phyloP scores from a whole-genome alignment of 2,888 invertebrate species.

The Hedya salicella region DNA sequence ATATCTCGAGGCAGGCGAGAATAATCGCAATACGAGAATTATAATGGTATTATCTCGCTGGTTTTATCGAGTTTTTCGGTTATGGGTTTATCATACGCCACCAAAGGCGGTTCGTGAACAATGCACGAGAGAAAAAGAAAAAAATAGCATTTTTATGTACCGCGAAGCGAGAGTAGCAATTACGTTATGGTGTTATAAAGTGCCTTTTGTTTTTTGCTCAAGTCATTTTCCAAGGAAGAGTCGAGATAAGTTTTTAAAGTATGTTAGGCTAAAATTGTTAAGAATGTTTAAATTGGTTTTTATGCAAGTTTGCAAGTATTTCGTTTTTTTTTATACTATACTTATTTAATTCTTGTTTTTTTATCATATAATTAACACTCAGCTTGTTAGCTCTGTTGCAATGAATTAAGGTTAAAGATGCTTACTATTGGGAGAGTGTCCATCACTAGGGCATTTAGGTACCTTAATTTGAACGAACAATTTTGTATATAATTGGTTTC shows the following conservation, averaged over 20 bases:
- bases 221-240: constrained; percentile 7
- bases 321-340: no score
- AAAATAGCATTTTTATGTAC: constrained; percentile 3
- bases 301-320: no score
- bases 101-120: constrained; percentile 37
- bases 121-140: constrained; percentile 17
- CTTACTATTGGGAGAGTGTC: no score
- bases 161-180: constrained; percentile 28
- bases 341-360: no score
- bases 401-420: no score
- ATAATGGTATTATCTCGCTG: constrained; percentile 54
- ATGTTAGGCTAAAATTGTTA: no score
- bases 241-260: not conserved
- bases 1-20: constrained; percentile 60
- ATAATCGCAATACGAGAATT: constrained; percentile 68
- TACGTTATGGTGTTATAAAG: constrained; percentile 36
- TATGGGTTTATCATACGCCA: constrained; percentile 43
- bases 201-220: constrained; percentile 16
- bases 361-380: no score
- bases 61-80: constrained; percentile 44
- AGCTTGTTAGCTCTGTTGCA: no score
- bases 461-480: no score
- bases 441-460: no score
- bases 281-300: no score
- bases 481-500: no score